Evolutionary conservation across 2,888 invertebrate species (phyloP).

Genomic region (Byasa hedistus): DNA sequence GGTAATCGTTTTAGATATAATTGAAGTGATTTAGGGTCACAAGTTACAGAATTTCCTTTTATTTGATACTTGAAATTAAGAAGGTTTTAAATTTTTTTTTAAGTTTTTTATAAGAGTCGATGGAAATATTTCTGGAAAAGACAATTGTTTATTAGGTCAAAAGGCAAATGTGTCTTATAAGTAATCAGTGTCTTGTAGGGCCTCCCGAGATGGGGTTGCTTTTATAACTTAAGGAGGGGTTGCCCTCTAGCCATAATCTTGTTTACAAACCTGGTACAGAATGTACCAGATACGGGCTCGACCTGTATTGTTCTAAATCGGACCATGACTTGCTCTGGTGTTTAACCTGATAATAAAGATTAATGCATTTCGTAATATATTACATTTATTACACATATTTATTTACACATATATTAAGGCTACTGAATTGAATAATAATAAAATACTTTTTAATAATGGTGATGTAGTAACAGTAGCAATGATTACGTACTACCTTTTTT

Average conservation of each 20-base stretch:
- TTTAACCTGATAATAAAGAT: not conserved
- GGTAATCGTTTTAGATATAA: no score
- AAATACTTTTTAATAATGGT: not conserved
- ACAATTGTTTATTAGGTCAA: not conserved
- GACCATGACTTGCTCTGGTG: not conserved
- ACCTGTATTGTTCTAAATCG: conserved; percentile 9
- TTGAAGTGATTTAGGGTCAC: no score
- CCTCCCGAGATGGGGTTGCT: conserved; percentile 13
- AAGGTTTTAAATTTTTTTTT: no score
- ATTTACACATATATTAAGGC: no score
- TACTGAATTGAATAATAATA: not conserved
- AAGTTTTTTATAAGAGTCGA: no score
- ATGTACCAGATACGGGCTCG: conserved; percentile 8
- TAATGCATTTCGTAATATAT: not conserved
- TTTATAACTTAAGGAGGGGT: conserved; percentile 20
- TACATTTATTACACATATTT: not conserved
- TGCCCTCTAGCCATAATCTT: conserved; percentile 23
- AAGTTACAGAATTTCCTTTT: no score
- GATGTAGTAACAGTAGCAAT: no score
- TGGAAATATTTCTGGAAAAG: not conserved
- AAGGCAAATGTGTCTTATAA: conserved; percentile 11
- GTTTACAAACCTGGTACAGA: conserved; percentile 20
- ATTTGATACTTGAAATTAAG: no score
- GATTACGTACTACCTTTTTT: no score
- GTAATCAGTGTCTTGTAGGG: conserved; percentile 23